Percentiles rank a stretch among this genome's conserved stretches.
phyloP scores from a whole-genome alignment of 1,140 invertebrate species.

The Ips nitidus region DNA sequence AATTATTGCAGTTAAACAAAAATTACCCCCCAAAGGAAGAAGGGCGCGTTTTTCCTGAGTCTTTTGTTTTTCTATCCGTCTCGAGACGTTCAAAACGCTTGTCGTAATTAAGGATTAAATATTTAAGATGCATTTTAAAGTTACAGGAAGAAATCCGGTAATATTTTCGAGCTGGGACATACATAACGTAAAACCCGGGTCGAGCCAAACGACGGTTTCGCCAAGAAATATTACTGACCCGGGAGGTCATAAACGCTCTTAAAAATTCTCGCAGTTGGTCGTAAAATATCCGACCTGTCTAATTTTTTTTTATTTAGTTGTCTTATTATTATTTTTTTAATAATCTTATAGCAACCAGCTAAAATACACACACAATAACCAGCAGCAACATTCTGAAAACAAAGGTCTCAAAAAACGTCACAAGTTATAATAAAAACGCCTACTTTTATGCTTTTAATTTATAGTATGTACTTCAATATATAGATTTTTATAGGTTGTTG shows the following conservation, averaged over 20 bases:
- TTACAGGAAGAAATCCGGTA: too few species aligned
- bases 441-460: too few species aligned
- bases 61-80: neutral
- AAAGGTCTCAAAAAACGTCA: too few species aligned
- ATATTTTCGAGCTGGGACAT: too few species aligned
- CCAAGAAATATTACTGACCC: constrained; percentile 2
- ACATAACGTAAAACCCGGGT: neutral
- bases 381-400: too few species aligned
- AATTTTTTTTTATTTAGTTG: neutral
- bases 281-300: neutral
- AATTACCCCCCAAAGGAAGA: constrained; percentile 14
- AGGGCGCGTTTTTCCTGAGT: neutral
- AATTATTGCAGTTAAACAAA: constrained; percentile 28
- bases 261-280: neutral
- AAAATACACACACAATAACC: too few species aligned
- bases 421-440: too few species aligned
- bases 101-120: constrained; percentile 4
- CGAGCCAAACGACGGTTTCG: neutral
- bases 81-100: neutral
- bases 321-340: neutral
- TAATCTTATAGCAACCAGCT: too few species aligned
- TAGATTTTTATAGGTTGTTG: too few species aligned
- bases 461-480: too few species aligned
- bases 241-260: neutral
- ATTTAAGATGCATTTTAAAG: neutral